Evolutionary conservation across 2,113 vertebrate species (phyloP), one percentile per base, ranked within the genome.

Genomic region (Probosciger aterrimus): DNA sequence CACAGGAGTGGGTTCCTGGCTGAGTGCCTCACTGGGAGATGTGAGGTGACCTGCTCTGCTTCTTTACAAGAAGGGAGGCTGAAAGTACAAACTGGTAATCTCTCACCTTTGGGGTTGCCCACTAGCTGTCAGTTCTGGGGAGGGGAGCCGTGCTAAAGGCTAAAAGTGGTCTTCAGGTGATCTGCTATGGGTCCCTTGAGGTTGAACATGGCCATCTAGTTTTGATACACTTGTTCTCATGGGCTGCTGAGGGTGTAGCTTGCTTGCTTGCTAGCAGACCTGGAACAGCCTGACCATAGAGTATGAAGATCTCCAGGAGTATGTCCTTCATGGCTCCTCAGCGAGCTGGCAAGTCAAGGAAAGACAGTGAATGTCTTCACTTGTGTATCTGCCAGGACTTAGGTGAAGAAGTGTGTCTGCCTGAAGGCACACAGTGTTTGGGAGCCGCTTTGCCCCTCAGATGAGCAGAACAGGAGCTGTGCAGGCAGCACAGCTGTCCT

Each of bases 181-280:
- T 74, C 18, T 4, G 13, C 53, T 67, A 1, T 31, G 41, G 22
- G 8, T 50, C 10, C 10, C 15, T 71, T 0, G 0, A 43, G 33
- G 33, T 30, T 4, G 7, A 31, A 19, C 16, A 2, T 19, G 23
- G 57, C 13, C 25, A 33, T 20, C 16, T 78, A 20, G 3, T 50
- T 80, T 88, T 67, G 60, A 64, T 67, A 33, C 8, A 25, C 10
- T 64, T 47, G 33, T 59, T 60, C 28, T 83, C 49, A 43, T 7
- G 53, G 53, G 13, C 77, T 84, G 33, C 31, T 35, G 28, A 70
- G 59, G 24, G 8, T 41, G 35, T 20, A 47, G 43, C 19, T 82
- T 64, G 41, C 65, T 84, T 68, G 44, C 65, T 81, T 81, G 10
- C 82, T 49, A 73, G 60, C 64, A 92, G 44, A 63, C 5, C 14